These are phyloP conservation scores for Poeciliopsis turrubarensis DNA, from an alignment of 2,113 vertebrate genomes.

Conservation along the genomic window DNA sequence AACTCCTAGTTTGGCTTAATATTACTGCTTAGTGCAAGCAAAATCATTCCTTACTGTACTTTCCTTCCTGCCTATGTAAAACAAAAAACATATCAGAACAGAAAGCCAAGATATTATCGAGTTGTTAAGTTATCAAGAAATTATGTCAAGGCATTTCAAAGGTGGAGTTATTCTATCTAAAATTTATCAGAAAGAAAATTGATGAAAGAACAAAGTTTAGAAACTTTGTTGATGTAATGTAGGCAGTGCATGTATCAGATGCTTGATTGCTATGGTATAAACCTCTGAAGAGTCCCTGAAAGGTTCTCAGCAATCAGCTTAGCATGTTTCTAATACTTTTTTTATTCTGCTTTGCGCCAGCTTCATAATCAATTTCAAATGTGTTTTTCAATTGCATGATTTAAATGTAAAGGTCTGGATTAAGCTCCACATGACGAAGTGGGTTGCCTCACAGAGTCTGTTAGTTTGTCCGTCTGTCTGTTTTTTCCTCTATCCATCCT, in stretches of 20 bases:
- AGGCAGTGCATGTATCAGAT: background rate
- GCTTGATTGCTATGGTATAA: background rate
- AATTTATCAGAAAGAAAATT: background rate
- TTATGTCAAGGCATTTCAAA: background rate
- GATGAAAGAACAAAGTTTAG: too few species aligned
- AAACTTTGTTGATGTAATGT: too few species aligned
- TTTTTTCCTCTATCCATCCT: too few species aligned
- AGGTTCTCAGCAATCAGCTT: background rate
- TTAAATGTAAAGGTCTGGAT: background rate
- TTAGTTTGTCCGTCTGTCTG: too few species aligned
- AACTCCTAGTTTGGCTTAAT: background rate
- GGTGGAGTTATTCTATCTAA: background rate
- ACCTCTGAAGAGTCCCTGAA: background rate
- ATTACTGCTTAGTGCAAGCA: background rate
- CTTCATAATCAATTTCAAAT: background rate
- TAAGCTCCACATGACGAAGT: background rate
- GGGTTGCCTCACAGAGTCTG: too few species aligned
- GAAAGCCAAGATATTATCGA: background rate
- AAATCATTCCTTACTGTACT: too few species aligned
- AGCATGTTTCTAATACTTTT: background rate
- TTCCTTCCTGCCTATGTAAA: background rate
- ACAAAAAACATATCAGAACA: background rate
- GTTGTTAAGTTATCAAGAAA: background rate
- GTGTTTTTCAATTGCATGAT: background rate
- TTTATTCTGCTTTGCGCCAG: background rate